Evolutionary conservation across 92 coral and sea anemone species (phyloP), one percentile per base, ranked within the genome.

Genomic region (Actinernus sp.): DNA sequence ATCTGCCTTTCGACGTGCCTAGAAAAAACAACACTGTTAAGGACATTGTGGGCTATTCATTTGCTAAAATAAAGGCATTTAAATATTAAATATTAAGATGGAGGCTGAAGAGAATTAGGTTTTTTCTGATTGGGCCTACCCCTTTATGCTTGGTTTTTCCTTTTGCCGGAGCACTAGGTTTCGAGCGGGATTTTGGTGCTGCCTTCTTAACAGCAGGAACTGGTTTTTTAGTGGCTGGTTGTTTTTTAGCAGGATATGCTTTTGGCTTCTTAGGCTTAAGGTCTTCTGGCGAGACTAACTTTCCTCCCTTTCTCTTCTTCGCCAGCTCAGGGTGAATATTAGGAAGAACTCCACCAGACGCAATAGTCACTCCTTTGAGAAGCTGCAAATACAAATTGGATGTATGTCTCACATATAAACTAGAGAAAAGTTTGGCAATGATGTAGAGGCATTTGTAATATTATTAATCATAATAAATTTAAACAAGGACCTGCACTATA

Each of bases 291-390:
- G 97, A 31, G 20, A 91, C 86, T 24, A 94, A 71, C 37, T 94
- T 94, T 16, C 98, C 95, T 8, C 97, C 95, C 71, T 77, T 94
- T 65, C 98, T 81, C 34, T 94, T 94, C 59, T 94, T 94, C 51
- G 91, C 67, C 4, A 94, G 84, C 44, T 94, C 98, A 0, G 98
- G 98, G 61, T 94, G 98, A 31, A 94, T 94, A 69, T 94, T 94
- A 0, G 98, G 98, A 1, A 94, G 82, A 3, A 94, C 98, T 8
- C 98, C 98, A 27, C 98, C 98, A 2, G 97, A 81, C 5, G 98
- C 97, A 62, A 94, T 94, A 16, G 98, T 94, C 3, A 94, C 98
- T 5, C 98, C 98, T 61, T 91, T 94, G 72, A 94, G 49, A 2
- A 94, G 79, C 98, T 94, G 65, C 46, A 25, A 27, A 17, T 32